Base-by-base conservation (phyloP, 1,140 invertebrate genomes). In the Venturia canescens region DNA sequence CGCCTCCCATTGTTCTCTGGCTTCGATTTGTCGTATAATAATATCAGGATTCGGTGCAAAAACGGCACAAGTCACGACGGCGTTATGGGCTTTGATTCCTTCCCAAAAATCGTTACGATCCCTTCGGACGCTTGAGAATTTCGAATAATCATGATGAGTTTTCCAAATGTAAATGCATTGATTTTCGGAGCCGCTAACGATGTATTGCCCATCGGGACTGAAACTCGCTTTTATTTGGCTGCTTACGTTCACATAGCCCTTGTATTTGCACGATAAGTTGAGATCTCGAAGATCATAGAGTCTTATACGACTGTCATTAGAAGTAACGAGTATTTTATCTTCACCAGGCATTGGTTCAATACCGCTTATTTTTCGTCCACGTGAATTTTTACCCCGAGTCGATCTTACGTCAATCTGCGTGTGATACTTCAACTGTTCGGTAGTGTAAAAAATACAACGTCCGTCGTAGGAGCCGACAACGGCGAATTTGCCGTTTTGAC, bases 391-490 rank as follows among this genome's bases (percentile, higher is more conserved):
- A 0, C 98, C 98, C 50, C 98, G 92, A 0, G 98, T 97, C 9
- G 98, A 99, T 31, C 98, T 93, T 0, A 99, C 98, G 91, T 99
- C 96, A 83, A 99, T 99, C 88, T 98, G 97, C 1, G 98, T 99
- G 90, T 99, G 98, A 92, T 99, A 99, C 87, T 99, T 99, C 1
- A 99, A 92, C 89, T 99, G 98, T 94, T 99, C 98, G 13, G 98
- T 99, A 34, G 95, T 98, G 91, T 99, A 99, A 93, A 99, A 99
- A 86, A 99, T 98, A 91, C 98, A 99, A 66, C 98, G 94, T 3
- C 99, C 99, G 92, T 99, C 98, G 92, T 99, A 99, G 0, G 97
- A 97, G n/a, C 98, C 98, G 0, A 99, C 98, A 0, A 99, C 98
- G 0, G 98, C 98, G 92, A 99, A 99, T 91, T 98, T 98, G 13